These are phyloP conservation scores for Drosophila athabasca DNA, from an alignment of 1,140 invertebrate genomes.

Conservation along the genomic window DNA sequence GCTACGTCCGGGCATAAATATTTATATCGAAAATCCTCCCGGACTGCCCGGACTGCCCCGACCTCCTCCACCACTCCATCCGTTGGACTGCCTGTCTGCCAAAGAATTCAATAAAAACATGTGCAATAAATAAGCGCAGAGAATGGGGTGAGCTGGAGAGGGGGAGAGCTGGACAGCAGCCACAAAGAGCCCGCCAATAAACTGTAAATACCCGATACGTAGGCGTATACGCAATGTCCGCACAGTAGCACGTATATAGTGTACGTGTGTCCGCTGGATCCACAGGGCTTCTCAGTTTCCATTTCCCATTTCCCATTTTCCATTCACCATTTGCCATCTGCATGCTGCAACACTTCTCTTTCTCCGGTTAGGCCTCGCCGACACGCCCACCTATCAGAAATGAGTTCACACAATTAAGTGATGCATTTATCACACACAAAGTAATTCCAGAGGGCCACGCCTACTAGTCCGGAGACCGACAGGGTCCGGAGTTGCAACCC, in stretches of 20 bases:
- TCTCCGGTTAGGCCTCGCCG: neutral
- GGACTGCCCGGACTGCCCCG: neutral
- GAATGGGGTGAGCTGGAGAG: neutral
- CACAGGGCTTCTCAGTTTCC: constrained; percentile 15
- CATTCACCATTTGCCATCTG: neutral
- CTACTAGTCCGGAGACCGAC: constrained; percentile 5
- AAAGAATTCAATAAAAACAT: constrained; percentile 81
- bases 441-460: constrained; percentile 57
- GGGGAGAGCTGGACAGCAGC: constrained; percentile 13
- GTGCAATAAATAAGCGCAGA: constrained; percentile 73
- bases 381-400: constrained; percentile 41
- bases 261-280: too few species aligned
- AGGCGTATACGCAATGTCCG: constrained; percentile 50
- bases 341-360: constrained; percentile 4
- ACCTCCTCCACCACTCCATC: constrained; percentile 3
- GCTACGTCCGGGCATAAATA: constrained; percentile 72
- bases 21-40: constrained; percentile 65
- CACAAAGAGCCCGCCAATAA: constrained; percentile 17
- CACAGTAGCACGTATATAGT: too few species aligned
- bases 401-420: constrained; percentile 67
- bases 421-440: constrained; percentile 74
- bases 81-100: constrained; percentile 31
- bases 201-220: constrained; percentile 44
- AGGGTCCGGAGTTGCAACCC: constrained; percentile 9
- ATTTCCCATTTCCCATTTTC: constrained; percentile 9